Percentiles rank a stretch among this genome's conserved stretches.
phyloP scores from a whole-genome alignment of 1,140 invertebrate species.

The Cherax destructor region DNA sequence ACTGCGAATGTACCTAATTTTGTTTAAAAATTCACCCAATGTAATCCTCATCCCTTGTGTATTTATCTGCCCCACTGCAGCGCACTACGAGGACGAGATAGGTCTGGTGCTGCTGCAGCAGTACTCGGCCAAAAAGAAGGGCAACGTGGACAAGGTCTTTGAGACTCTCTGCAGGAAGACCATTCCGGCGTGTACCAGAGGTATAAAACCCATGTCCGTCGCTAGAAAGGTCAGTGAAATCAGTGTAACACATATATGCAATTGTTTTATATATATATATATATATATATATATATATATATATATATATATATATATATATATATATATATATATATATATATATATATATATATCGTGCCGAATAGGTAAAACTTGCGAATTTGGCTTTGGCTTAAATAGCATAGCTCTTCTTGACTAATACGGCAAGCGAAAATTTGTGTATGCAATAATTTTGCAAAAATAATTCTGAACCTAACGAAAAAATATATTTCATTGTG shows the following conservation, averaged over 20 bases:
- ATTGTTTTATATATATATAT: neutral
- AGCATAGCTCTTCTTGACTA: too few relatives aligned
- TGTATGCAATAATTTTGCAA: too few relatives aligned
- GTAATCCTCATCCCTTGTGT: neutral
- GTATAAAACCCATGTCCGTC: conserved; percentile 37
- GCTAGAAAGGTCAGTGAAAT: conserved; percentile 29
- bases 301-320: conserved; percentile 16
- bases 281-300: conserved; percentile 14
- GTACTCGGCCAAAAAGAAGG: neutral
- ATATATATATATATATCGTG: too few relatives aligned
- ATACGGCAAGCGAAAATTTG: too few relatives aligned
- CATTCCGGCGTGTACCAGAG: conserved; percentile 49
- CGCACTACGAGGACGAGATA: conserved; percentile 42
- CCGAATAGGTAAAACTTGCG: too few relatives aligned
- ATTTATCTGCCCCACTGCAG: conserved; percentile 2
- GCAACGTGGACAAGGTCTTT: conserved; percentile 25
- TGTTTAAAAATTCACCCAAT: neutral
- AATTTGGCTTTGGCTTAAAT: too few relatives aligned
- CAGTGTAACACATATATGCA: neutral
- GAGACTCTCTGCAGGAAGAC: conserved; percentile 21
- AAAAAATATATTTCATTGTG: too few relatives aligned
- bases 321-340: too few relatives aligned
- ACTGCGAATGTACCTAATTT: neutral
- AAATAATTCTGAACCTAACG: too few relatives aligned
- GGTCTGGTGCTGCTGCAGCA: conserved; percentile 25